Percentiles rank a stretch among this genome's conserved stretches.
These are phyloP conservation scores for Coranthus polyacanthus DNA, from an alignment of 2,797 vertebrate genomes.

Conservation along the genomic window DNA sequence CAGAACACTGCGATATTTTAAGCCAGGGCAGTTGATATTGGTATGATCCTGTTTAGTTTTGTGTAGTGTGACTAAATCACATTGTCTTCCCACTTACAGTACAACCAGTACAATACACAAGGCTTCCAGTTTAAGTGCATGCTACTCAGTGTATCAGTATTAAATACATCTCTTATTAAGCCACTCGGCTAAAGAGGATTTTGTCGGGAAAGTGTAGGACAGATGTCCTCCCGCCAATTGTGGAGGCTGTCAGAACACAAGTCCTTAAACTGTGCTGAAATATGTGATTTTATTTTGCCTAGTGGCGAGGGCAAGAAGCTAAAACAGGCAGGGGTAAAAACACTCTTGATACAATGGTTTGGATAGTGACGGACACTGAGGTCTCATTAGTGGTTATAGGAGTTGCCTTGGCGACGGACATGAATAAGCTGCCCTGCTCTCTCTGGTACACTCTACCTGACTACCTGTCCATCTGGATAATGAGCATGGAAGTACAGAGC, in stretches of 20 bases:
- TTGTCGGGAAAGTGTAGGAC: not conserved
- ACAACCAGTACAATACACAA: not conserved
- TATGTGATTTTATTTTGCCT: not conserved
- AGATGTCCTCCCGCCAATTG: not conserved
- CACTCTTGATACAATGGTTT: constrained; percentile 15
- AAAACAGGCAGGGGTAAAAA: constrained; percentile 6
- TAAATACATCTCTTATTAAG: constrained; percentile 1
- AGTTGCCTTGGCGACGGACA: constrained; percentile 36
- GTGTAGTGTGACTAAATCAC: not conserved
- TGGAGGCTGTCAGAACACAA: not conserved
- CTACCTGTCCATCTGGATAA: constrained; percentile 53
- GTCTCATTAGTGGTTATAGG: constrained; percentile 57
- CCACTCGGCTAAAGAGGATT: not conserved
- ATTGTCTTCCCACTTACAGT: not conserved
- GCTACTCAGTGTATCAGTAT: too few relatives aligned
- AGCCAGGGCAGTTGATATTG: not conserved
- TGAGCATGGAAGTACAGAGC: constrained; percentile 45
- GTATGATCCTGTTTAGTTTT: constrained; percentile 1
- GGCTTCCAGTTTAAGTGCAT: not conserved
- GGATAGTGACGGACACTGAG: constrained; percentile 23
- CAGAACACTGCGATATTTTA: constrained; percentile 6
- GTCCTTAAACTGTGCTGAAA: not conserved
- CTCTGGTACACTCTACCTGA: constrained; percentile 31
- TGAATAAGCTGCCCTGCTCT: constrained; percentile 15
- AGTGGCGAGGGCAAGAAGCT: not conserved